Conservation (phyloP, 53 echinoderm and acorn worm genomes). For the Echinometra lucunter region DNA sequence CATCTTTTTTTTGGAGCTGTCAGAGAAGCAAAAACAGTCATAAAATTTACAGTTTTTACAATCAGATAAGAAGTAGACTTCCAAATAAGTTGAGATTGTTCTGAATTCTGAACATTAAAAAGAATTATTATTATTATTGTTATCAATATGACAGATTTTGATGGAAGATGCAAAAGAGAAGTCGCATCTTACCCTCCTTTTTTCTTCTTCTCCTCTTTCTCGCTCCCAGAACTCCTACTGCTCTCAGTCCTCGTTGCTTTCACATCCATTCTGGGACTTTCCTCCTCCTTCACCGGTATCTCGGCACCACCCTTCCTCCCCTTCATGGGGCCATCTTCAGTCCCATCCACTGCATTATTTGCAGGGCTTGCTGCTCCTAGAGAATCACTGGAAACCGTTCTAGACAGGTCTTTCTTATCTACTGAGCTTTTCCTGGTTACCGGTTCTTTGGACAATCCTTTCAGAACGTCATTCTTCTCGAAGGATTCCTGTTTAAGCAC, state of each 20-base stretch:
- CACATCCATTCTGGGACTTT: slow-evolving; percentile 18
- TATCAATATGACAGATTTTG: background rate
- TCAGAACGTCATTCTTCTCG: background rate
- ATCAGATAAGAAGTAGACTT: too few relatives aligned
- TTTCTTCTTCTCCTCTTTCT: slow-evolving; percentile 86
- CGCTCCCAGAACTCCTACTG: slow-evolving; percentile 75
- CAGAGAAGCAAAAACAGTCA: too few relatives aligned
- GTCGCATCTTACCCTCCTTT: slow-evolving; percentile 82
- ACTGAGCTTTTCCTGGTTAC: background rate
- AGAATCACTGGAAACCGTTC: slow-evolving; percentile 14
- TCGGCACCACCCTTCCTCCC: background rate
- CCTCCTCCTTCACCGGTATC: background rate
- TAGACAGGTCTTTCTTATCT: slow-evolving; percentile 8
- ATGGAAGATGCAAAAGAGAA: background rate
- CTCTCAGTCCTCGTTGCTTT: slow-evolving; percentile 71
- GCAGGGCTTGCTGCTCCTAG: background rate
- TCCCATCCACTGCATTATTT: slow-evolving; percentile 33
- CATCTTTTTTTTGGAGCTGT: too few relatives aligned
- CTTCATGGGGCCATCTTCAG: background rate
- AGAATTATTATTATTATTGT: too few relatives aligned
- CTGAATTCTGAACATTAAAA: too few relatives aligned
- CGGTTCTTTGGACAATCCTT: background rate
- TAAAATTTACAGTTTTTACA: too few relatives aligned
- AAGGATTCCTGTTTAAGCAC: slow-evolving; percentile 13
- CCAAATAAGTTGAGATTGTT: too few relatives aligned